Conservation (phyloP, 2,888 invertebrate genomes). For the Lasioglossum figueresi region DNA sequence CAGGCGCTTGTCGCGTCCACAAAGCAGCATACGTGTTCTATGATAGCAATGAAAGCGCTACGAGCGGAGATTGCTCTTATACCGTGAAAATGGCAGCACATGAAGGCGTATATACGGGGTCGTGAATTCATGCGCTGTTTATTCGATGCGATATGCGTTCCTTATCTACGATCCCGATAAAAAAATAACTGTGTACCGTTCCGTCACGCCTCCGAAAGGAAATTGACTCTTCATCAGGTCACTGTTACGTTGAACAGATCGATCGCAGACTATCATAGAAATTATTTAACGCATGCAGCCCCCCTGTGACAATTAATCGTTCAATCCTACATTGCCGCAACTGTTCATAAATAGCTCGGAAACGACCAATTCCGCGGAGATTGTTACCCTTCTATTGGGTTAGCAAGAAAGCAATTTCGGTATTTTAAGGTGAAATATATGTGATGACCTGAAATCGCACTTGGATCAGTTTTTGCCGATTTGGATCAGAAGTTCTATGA, state of each 20-base stretch:
- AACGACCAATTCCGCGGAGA: neutral
- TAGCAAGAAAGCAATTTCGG: no score
- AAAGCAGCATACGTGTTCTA: conserved; percentile 59
- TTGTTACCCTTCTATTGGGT: no score
- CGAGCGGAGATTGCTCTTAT: conserved; percentile 43
- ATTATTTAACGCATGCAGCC: neutral
- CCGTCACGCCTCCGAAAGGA: conserved; percentile 11
- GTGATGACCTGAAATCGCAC: no score
- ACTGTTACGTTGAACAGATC: neutral
- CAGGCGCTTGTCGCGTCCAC: conserved; percentile 16
- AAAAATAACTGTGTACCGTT: conserved; percentile 38
- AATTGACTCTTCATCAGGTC: conserved; percentile 16
- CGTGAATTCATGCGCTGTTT: neutral
- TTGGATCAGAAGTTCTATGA: no score
- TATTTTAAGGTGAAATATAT: no score
- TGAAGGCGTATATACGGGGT: neutral
- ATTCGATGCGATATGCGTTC: neutral
- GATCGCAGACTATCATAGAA: neutral
- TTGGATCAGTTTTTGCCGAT: no score
- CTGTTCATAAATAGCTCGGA: neutral
- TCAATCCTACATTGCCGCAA: neutral
- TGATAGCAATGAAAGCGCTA: conserved; percentile 60
- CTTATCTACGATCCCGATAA: conserved; percentile 27
- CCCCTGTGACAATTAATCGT: neutral
- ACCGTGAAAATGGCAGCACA: conserved; percentile 56